These are phyloP conservation scores for Melanitta fusca DNA, from an alignment of 2,797 vertebrate genomes.

Conservation along the genomic window DNA sequence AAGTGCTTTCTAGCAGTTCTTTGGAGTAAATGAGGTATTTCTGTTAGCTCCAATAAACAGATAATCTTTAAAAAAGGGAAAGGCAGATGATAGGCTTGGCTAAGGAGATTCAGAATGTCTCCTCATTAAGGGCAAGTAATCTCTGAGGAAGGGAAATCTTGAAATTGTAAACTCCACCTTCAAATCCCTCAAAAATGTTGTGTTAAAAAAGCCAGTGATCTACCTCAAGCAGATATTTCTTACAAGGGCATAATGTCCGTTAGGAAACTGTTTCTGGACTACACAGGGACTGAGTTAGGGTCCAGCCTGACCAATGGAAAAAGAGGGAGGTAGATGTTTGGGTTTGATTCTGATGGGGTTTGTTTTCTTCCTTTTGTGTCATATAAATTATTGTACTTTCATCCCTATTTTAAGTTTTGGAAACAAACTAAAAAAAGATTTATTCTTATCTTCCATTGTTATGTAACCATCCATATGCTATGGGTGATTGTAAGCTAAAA, in stretches of 20 bases:
- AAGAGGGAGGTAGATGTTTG: background rate
- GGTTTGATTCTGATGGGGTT: background rate
- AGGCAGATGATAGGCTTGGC: background rate
- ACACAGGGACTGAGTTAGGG: background rate
- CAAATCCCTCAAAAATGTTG: fast-evolving
- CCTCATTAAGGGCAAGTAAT: background rate
- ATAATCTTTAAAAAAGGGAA: background rate
- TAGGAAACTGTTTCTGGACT: fast-evolving
- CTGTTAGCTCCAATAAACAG: background rate
- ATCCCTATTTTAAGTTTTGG: background rate
- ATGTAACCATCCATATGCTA: background rate
- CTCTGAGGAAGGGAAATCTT: background rate
- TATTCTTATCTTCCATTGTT: background rate
- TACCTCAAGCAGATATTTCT: background rate
- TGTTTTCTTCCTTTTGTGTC: background rate
- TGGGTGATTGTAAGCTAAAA: background rate
- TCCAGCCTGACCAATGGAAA: background rate
- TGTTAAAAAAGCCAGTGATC: background rate
- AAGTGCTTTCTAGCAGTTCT: background rate
- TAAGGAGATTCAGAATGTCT: background rate
- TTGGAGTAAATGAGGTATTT: background rate
- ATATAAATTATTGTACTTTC: background rate
- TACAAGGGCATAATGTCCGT: background rate
- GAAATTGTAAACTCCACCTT: background rate
- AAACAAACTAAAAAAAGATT: background rate